phyloP scores from a whole-genome alignment of 2,113 vertebrate species.

The Alligator sinensis region DNA sequence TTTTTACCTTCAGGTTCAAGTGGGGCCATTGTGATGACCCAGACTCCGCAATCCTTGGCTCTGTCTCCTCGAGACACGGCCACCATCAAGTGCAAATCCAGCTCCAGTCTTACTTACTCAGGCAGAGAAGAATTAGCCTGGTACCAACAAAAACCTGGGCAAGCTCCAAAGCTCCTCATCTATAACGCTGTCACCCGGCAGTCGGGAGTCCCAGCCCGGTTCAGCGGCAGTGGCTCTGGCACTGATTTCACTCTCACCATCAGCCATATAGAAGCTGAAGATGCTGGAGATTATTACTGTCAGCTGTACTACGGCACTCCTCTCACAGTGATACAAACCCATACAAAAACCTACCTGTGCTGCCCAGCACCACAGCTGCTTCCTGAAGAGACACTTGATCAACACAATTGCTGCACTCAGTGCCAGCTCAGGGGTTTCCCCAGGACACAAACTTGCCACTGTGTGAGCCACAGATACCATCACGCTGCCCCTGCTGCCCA shows the following conservation, averaged over 20 bases:
- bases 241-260: no score
- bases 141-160: no score
- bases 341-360: not conserved
- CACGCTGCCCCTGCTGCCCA: not conserved
- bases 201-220: no score
- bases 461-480: not conserved
- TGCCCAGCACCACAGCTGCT: not conserved
- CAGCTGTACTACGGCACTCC: not conserved
- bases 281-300: not conserved
- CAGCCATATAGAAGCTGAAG: no score
- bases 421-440: not conserved
- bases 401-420: no score
- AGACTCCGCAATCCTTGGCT: not conserved
- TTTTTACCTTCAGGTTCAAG: not conserved
- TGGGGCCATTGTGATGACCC: not conserved
- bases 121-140: no score
- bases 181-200: no score
- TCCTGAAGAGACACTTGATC: not conserved
- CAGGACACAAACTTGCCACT: not conserved
- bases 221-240: no score
- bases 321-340: not conserved
- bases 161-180: no score
- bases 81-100: not conserved
- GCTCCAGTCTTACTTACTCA: not conserved
- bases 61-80: not conserved